These are phyloP conservation scores for Aradus depressus DNA, from an alignment of 2,888 invertebrate genomes.

Conservation along the genomic window DNA sequence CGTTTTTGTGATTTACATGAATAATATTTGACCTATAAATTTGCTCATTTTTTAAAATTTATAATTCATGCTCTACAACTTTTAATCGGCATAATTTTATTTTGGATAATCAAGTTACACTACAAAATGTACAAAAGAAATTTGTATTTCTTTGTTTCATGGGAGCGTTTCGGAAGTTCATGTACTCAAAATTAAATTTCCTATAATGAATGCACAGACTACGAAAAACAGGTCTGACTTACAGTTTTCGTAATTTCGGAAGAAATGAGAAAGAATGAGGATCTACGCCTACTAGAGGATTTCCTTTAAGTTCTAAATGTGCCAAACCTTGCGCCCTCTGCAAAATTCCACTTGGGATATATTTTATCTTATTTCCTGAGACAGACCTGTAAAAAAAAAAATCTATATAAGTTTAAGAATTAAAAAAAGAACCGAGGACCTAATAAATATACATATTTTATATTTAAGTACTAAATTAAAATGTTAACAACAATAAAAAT, in stretches of 20 bases:
- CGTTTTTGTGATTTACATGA: too few species aligned
- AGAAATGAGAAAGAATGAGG: slow-evolving; percentile 61
- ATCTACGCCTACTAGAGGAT: slow-evolving; percentile 63
- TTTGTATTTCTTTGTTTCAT: not conserved
- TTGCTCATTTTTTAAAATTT: too few species aligned
- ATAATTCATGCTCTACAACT: too few species aligned
- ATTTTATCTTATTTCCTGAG: slow-evolving; percentile 69
- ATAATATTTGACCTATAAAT: too few species aligned
- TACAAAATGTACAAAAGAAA: not conserved
- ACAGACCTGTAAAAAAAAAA: slow-evolving; percentile 51
- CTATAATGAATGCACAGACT: not conserved
- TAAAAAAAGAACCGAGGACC: not conserved
- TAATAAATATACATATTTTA: too few species aligned
- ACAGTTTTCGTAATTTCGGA: slow-evolving; percentile 67
- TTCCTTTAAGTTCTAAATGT: slow-evolving; percentile 70
- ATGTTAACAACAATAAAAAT: not conserved
- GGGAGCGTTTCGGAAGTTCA: not conserved
- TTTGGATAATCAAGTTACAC: too few species aligned
- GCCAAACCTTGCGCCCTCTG: slow-evolving; percentile 55
- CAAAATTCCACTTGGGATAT: slow-evolving; percentile 58
- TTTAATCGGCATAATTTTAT: too few species aligned
- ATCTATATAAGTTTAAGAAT: not conserved
- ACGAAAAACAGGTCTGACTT: slow-evolving; percentile 39
- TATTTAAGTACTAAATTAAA: not conserved
- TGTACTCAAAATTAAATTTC: not conserved